These are phyloP conservation scores for Chaetodon auriga DNA, from an alignment of 2,113 vertebrate genomes.

Conservation along the genomic window DNA sequence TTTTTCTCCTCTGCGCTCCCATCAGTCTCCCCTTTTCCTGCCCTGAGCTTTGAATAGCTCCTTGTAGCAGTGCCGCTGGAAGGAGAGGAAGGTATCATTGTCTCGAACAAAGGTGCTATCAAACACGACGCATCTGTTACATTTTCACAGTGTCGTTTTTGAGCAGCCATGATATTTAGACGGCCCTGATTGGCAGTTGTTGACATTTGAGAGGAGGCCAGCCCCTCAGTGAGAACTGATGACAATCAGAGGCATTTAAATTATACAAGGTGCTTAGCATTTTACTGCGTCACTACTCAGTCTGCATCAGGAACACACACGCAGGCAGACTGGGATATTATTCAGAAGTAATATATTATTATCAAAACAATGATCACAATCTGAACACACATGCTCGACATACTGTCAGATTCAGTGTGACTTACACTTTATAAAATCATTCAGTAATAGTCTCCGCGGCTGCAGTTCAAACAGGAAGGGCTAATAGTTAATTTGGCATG, in stretches of 20 bases:
- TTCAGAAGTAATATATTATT: neutral
- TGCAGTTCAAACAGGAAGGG: neutral
- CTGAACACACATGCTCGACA: neutral
- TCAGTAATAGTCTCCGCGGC: slow-evolving; percentile 2
- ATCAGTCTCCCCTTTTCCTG: slow-evolving; percentile 29
- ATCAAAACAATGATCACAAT: neutral
- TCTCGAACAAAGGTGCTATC: slow-evolving; percentile 33
- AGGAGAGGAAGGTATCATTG: slow-evolving; percentile 23
- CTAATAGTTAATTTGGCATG: neutral
- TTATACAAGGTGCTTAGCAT: slow-evolving; percentile 56
- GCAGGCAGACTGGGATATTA: slow-evolving; percentile 9
- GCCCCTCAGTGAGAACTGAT: slow-evolving; percentile 47
- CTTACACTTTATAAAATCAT: neutral
- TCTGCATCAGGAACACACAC: slow-evolving; percentile 5
- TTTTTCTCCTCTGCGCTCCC: slow-evolving; percentile 16
- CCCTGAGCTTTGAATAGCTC: slow-evolving; percentile 31
- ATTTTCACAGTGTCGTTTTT: slow-evolving; percentile 26
- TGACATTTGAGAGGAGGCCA: slow-evolving; percentile 70
- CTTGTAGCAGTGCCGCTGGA: neutral
- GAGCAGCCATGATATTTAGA: slow-evolving; percentile 68
- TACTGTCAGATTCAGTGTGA: neutral
- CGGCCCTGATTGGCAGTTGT: slow-evolving; percentile 62
- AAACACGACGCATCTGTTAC: slow-evolving; percentile 18
- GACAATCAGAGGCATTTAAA: slow-evolving; percentile 50
- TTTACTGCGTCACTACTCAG: slow-evolving; percentile 16